A percentile compares a stretch with the other conserved stretches of the same genome.
phyloP scores from a whole-genome alignment of 2,113 vertebrate species.

The Phodopus roborovskii region DNA sequence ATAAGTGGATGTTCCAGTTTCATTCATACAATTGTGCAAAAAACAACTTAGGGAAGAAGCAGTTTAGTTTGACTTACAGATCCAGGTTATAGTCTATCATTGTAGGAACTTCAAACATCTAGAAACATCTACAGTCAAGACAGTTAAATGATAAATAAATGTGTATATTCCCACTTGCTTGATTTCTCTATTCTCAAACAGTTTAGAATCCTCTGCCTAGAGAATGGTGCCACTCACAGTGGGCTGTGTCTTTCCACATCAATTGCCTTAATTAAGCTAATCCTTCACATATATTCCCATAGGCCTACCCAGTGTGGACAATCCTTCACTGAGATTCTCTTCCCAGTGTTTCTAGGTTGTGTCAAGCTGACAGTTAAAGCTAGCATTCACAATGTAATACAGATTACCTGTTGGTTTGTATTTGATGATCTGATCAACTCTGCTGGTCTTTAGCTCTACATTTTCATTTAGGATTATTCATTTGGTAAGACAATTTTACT shows the following conservation, averaged over 20 bases:
- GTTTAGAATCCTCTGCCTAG: not conserved
- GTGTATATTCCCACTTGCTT: not conserved
- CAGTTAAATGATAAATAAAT: not conserved
- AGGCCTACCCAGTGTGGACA: not conserved
- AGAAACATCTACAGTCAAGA: not conserved
- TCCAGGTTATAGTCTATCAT: not conserved
- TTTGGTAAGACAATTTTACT: not conserved
- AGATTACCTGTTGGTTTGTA: not conserved
- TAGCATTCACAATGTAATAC: not conserved
- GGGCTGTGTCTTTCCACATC: not conserved
- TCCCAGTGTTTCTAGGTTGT: not conserved
- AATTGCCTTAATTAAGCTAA: not conserved
- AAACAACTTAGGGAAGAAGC: not conserved
- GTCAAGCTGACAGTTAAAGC: not conserved
- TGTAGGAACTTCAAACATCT: not conserved
- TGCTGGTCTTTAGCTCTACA: not conserved
- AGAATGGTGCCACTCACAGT: not conserved
- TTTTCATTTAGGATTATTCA: conserved; percentile 29
- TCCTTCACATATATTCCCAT: not conserved
- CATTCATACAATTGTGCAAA: not conserved
- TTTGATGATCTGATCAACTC: not conserved
- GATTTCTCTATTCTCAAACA: not conserved
- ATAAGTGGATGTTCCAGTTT: not conserved
- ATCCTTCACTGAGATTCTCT: not conserved
- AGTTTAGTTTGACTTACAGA: not conserved